Evolutionary conservation across 64 coral and sea anemone genomes (phyloP), one percentile per base, ranked within the genome.

Genomic region (Hydrozoanthus tunicans): DNA sequence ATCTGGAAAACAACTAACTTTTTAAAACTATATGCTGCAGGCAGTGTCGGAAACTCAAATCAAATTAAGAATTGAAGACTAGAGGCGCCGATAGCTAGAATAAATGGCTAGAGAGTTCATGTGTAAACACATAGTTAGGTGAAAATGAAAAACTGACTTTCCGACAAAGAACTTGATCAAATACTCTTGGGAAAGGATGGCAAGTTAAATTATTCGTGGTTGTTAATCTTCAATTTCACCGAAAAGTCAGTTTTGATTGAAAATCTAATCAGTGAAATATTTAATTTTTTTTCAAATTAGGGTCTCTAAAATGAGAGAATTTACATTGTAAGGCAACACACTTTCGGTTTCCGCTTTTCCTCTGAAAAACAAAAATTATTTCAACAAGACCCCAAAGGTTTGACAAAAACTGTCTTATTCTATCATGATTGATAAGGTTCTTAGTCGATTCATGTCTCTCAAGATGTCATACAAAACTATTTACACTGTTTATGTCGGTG

Each of bases 101-200:
- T 13, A 20, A 51, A 10, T 83, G 17, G 59, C 62, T 64, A 66
- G 23, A 13, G 17, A 66, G 12, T 9, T 43, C 10, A 10, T 83
- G 3, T 4, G 51, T 61, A 86, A 72, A 58, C 53, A 43, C 17
- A 60, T 73, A 60, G 54, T 71, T 58, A 13, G 5, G 66, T 11
- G 8, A 58, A 85, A 70, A 69, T 70, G 43, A 69, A 53, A 56
- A 70, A 20, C 15, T 70, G 32, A 1, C 54, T 56, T 57, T 86
- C 10, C 17, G 54, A 86, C 83, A 86, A 86, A 86, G 83, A 58
- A 23, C 83, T 32, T 86, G 7, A 23, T 86, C 65, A 86, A 71
- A 86, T 71, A 71, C 9, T 70, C n/a, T 56, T 57, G 13, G 12
- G 53, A 85, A 53, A 73, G 52, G 53, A 9, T 86, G 57, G 53